phyloP scores from a whole-genome alignment of 2,113 vertebrate species.

The Paraplagusia blochii region DNA sequence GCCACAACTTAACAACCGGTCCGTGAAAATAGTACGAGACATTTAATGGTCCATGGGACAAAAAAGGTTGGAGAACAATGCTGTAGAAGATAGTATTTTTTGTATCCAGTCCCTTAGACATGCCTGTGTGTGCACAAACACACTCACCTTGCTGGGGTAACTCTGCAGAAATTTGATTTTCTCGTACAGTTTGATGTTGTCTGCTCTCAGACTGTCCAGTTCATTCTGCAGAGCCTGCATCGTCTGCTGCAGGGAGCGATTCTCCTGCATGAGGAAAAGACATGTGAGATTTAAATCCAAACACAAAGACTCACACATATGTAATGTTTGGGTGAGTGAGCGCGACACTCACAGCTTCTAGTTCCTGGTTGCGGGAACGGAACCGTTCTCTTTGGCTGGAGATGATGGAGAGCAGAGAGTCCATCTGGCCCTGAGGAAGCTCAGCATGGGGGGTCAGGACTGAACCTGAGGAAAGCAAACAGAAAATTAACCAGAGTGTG shows the following conservation, averaged over 20 bases:
- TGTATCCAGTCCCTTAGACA: not conserved
- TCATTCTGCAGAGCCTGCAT: constrained; percentile 90
- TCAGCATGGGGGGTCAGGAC: constrained; percentile 52
- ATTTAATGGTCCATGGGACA: too few relatives aligned
- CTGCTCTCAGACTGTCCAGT: constrained; percentile 92
- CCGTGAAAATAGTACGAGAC: too few relatives aligned
- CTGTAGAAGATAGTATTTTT: too few relatives aligned
- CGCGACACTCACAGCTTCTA: constrained; percentile 83
- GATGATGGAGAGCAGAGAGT: constrained; percentile 96
- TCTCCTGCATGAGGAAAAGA: constrained; percentile 75
- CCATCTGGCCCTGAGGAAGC: constrained; percentile 89
- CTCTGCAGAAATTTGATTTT: constrained; percentile 99
- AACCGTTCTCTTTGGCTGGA: constrained; percentile 96
- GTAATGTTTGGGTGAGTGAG: constrained; percentile 1
- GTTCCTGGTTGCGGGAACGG: constrained; percentile 91
- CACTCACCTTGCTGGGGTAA: constrained; percentile 86
- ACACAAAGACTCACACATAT: constrained; percentile 1
- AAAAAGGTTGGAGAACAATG: too few relatives aligned
- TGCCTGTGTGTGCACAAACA: not conserved
- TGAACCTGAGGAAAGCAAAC: constrained; percentile 38
- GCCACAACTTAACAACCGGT: too few relatives aligned
- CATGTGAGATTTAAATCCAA: constrained; percentile 6
- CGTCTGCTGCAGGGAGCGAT: constrained; percentile 86
- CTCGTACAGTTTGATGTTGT: constrained; percentile 98
- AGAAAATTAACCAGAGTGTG: too few relatives aligned